Evolutionary conservation across 2,888 invertebrate species (phyloP), one percentile per base, ranked within the genome.

Genomic region (Arge pagana): DNA sequence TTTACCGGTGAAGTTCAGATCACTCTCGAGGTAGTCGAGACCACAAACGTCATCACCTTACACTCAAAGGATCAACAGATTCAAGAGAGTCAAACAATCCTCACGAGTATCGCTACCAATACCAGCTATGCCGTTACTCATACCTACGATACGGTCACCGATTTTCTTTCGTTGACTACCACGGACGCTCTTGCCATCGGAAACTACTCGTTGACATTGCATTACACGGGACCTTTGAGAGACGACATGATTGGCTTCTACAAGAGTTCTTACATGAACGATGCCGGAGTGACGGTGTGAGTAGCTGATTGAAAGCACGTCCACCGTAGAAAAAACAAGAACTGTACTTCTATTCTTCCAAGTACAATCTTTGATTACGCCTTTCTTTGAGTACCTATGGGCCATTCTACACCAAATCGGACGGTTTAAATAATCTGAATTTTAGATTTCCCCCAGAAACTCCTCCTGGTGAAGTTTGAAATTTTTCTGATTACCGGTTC

Each of bases 231-330:
- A 0, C 67, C 67, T 1, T 81, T 85, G 52, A 81, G 81, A 40
- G 77, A 74, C 8, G 80, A 83, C 30, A 80, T 85, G 72, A 81
- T 80, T 53, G 88, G 88, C 8, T 78, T 87, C 60, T 77, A 77
- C 58, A 62, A 73, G 19, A 75, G 74, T 52, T 66, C 65, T 11
- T 78, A 77, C 62, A 59, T 63, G 6, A 52, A 57, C 28, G 53
- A 57, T 35, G 59, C 58, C 7, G 66, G 66, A 52, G 60, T 52
- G 39, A 63, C 60, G 45, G 64, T 62, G 73, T 69, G 54, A 52
- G 57, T 64, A 33, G 8, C 11, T 33, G 13, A 33, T 7, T 33
- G 33, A 33, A 11, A 33, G 7, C 1, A 1, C 7, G n/a, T n/a
- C n/a, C n/a, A n/a, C n/a, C n/a, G n/a, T n/a, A n/a, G n/a, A n/a